Percentiles rank a stretch among this genome's conserved stretches.
phyloP scores from a whole-genome alignment of 2,113 vertebrate genomes.

The Cyanoramphus novaezelandiae region DNA sequence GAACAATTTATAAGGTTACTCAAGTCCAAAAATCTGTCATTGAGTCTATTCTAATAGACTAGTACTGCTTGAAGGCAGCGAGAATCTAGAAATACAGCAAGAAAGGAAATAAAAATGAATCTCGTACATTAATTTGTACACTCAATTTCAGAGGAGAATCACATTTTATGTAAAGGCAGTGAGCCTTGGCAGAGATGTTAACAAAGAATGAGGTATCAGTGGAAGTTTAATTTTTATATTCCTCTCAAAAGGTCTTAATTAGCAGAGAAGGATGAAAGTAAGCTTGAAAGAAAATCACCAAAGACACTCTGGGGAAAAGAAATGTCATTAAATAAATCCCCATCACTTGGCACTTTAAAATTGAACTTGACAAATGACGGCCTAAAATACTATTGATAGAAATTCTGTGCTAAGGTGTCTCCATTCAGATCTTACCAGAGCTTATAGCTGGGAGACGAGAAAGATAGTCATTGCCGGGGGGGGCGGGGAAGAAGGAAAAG shows the following conservation, averaged over 20 bases:
- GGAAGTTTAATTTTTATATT: slow-evolving; percentile 42
- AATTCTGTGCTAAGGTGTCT: not conserved
- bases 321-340: slow-evolving; percentile 23
- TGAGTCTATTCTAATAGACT: not conserved
- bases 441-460: not conserved
- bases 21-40: not conserved
- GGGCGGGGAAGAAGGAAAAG: not conserved
- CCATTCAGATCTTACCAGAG: not conserved
- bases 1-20: not conserved
- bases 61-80: not conserved
- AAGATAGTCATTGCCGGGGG: not conserved
- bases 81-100: not conserved
- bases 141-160: slow-evolving; percentile 1
- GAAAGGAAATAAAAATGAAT: not conserved
- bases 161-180: slow-evolving; percentile 12
- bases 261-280: not conserved
- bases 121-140: slow-evolving; percentile 24
- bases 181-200: slow-evolving; percentile 27
- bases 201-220: slow-evolving; percentile 12
- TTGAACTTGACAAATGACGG: not conserved
- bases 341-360: not conserved
- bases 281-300: not conserved
- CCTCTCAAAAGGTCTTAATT: slow-evolving; percentile 47
- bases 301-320: slow-evolving; percentile 1
- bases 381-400: not conserved